Evolutionary conservation across 64 coral and sea anemone species (phyloP).

Genomic region (Dendrophyllia cribrosa): DNA sequence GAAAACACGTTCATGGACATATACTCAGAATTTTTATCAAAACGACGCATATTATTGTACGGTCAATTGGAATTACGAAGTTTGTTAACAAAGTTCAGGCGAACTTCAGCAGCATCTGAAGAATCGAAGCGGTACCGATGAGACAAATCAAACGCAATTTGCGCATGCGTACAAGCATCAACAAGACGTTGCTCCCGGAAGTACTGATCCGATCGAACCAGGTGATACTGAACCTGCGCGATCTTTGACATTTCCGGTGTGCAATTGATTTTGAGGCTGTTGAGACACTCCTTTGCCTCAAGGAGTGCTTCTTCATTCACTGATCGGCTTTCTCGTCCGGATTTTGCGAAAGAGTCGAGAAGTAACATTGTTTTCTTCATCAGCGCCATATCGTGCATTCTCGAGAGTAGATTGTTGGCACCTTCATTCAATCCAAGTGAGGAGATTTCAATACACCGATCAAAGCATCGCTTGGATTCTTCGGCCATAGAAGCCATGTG

Average conservation of each 20-base stretch:
- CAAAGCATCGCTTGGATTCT: neutral
- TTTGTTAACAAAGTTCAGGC: neutral
- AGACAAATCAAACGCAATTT: conserved; percentile 10
- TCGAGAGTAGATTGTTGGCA: neutral
- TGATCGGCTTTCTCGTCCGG: neutral
- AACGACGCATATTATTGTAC: neutral
- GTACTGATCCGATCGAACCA: conserved; percentile 3
- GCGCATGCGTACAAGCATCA: neutral
- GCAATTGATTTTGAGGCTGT: neutral
- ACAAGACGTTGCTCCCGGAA: conserved; percentile 2
- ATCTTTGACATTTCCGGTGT: neutral
- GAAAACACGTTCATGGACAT: too few species aligned
- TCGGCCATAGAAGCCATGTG: neutral
- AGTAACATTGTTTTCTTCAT: conserved; percentile 18
- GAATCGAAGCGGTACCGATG: neutral
- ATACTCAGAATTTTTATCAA: too few species aligned
- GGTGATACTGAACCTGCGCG: neutral
- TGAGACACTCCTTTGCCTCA: conserved; percentile 3
- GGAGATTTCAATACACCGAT: neutral
- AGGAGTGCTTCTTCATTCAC: neutral
- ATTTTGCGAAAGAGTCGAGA: neutral
- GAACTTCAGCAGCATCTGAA: neutral
- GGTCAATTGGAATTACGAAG: neutral
- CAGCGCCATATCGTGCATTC: neutral
- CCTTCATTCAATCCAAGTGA: neutral